Conservation (phyloP, 2,113 vertebrate genomes). For the Eublepharis macularius region DNA sequence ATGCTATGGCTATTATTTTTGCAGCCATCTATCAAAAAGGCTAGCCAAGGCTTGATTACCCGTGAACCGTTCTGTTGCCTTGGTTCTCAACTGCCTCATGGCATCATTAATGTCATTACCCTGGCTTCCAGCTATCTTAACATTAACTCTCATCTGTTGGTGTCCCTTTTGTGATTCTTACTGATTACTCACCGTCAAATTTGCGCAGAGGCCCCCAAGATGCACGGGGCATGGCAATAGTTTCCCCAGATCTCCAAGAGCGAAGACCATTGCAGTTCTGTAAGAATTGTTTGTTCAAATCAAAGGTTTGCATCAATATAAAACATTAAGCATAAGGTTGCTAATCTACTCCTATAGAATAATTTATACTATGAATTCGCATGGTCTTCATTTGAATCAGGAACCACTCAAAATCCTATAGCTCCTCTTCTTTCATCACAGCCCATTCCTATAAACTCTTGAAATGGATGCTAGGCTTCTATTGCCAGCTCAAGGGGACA, state of each 20-base stretch:
- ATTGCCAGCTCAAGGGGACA: not conserved
- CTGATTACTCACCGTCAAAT: constrained; percentile 51
- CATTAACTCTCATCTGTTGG: not conserved
- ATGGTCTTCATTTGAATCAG: not conserved
- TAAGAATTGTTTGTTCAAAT: constrained; percentile 10
- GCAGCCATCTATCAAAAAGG: too few species aligned
- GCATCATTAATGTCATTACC: not conserved
- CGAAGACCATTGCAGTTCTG: constrained; percentile 50
- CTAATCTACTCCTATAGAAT: not conserved
- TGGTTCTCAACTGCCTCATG: not conserved
- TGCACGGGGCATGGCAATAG: constrained; percentile 19
- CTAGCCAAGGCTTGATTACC: too few species aligned
- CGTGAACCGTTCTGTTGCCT: not conserved
- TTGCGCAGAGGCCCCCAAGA: constrained; percentile 64
- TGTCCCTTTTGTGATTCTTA: not conserved
- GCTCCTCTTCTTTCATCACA: not conserved
- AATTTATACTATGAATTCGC: not conserved
- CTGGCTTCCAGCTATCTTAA: not conserved
- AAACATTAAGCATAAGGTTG: not conserved
- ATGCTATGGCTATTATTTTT: too few species aligned
- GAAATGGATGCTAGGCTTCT: not conserved
- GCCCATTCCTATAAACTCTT: not conserved
- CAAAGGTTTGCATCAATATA: not conserved
- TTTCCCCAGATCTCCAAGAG: constrained; percentile 54
- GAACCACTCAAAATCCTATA: not conserved